Evolutionary conservation across 2,888 invertebrate species (phyloP).

Genomic region (Andrena dorsata): DNA sequence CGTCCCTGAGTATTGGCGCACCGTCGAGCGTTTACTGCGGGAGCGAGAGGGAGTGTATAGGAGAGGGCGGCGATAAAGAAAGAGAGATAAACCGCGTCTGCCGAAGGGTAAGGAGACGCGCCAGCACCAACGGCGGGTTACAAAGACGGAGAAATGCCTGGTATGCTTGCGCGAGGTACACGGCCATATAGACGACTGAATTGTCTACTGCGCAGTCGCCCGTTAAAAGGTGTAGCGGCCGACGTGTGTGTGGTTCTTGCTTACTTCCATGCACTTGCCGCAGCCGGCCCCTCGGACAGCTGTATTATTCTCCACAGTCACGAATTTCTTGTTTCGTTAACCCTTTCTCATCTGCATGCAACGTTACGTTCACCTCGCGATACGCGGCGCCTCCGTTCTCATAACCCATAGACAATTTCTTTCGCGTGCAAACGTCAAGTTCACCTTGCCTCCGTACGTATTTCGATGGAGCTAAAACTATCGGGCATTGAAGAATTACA

Average conservation of each 20-base stretch:
- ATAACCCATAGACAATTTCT: not conserved
- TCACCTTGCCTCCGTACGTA: too few species aligned
- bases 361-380: conserved; percentile 12
- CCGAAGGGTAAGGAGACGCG: conserved; percentile 58
- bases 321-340: conserved; percentile 50
- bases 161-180: conserved; percentile 59
- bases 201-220: conserved; percentile 73
- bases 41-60: conserved; percentile 45
- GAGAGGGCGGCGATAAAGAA: conserved; percentile 47
- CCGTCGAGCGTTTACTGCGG: conserved; percentile 54
- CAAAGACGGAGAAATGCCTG: conserved; percentile 63
- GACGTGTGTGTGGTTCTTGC: conserved; percentile 36
- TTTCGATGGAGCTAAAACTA: too few species aligned
- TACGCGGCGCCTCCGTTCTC: conserved; percentile 10
- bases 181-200: conserved; percentile 53
- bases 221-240: conserved; percentile 66
- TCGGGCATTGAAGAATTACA: too few species aligned
- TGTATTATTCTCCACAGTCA: conserved; percentile 44
- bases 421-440: too few species aligned
- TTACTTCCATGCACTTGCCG: conserved; percentile 59
- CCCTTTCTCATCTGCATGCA: conserved; percentile 22
- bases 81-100: conserved; percentile 45
- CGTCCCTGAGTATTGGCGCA: conserved; percentile 66
- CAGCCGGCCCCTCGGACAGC: conserved; percentile 36
- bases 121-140: conserved; percentile 43